A percentile compares a stretch with the other conserved stretches of the same genome.
Conservation (phyloP, 2,797 vertebrate species). For the Poeciliopsis gracilis region DNA sequence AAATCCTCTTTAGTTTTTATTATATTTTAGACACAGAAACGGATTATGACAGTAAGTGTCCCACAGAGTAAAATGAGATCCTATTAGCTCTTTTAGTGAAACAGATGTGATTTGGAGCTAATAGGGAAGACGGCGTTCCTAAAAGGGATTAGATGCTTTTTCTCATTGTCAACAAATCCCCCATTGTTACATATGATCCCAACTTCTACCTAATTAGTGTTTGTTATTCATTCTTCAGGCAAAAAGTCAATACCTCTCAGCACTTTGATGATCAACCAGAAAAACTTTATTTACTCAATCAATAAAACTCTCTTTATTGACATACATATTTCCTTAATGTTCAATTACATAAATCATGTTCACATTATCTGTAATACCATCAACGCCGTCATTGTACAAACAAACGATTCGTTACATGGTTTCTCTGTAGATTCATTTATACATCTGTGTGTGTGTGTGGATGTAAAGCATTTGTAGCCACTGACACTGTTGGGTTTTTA, state of each 20-base stretch:
- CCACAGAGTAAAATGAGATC: neutral
- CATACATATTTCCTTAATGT: constrained; percentile 55
- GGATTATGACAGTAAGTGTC: neutral
- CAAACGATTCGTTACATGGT: constrained; percentile 59
- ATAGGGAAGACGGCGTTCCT: neutral
- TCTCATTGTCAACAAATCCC: neutral
- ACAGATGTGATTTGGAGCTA: neutral
- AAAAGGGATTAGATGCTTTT: neutral
- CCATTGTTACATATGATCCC: neutral
- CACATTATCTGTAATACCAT: constrained; percentile 67
- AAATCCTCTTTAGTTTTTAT: neutral
- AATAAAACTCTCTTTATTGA: constrained; percentile 88
- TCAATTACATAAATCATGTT: constrained; percentile 70
- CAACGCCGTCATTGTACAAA: constrained; percentile 68
- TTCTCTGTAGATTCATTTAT: constrained; percentile 39
- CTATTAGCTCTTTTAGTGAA: neutral
- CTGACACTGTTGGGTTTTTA: constrained; percentile 45
- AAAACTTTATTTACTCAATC: constrained; percentile 89
- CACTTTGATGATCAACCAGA: constrained; percentile 83
- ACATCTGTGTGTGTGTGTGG: constrained; percentile 15
- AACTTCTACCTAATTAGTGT: neutral
- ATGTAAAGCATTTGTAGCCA: constrained; percentile 35
- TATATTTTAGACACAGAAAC: neutral
- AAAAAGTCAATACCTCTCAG: constrained; percentile 45
- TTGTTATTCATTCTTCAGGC: neutral